These are phyloP conservation scores for Xenentodon cancila DNA, from an alignment of 2,797 vertebrate genomes.

Conservation along the genomic window DNA sequence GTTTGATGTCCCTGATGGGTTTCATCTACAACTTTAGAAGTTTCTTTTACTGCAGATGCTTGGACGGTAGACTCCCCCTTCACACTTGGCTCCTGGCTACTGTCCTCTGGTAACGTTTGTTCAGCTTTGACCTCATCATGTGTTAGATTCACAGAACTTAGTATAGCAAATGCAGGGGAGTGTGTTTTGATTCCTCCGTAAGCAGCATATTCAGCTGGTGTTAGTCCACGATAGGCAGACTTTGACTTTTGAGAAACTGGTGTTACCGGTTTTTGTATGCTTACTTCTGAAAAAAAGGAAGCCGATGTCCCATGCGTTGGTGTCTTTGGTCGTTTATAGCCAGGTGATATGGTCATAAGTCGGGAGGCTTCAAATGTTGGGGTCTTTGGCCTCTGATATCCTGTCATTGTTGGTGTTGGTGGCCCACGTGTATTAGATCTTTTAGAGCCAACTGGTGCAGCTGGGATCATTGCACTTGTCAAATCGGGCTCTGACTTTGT, in stretches of 20 bases:
- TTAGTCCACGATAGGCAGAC: slow-evolving; percentile 79
- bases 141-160: slow-evolving; percentile 30
- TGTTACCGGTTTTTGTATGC: slow-evolving; percentile 77
- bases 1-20: slow-evolving; percentile 3
- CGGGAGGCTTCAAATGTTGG: slow-evolving; percentile 65
- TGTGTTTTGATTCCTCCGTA: slow-evolving; percentile 78
- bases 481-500: slow-evolving; percentile 59
- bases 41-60: slow-evolving; percentile 45
- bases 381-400: slow-evolving; percentile 64
- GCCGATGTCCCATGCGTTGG: slow-evolving; percentile 54
- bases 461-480: slow-evolving; percentile 21
- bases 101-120: slow-evolving; percentile 31
- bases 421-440: slow-evolving; percentile 36
- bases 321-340: slow-evolving; percentile 73
- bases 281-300: slow-evolving; percentile 46
- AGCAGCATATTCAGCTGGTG: slow-evolving; percentile 80
- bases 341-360: slow-evolving; percentile 57
- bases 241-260: slow-evolving; percentile 67
- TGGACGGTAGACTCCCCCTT: slow-evolving; percentile 21
- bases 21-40: slow-evolving; percentile 21
- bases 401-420: slow-evolving; percentile 20
- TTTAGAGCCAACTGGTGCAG: slow-evolving; percentile 24
- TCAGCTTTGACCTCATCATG: slow-evolving; percentile 49
- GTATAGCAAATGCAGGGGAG: slow-evolving; percentile 73
- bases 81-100: slow-evolving; percentile 27